Evolutionary conservation across 2,113 vertebrate genomes (phyloP).

Genomic region (Lamprologus callipterus): DNA sequence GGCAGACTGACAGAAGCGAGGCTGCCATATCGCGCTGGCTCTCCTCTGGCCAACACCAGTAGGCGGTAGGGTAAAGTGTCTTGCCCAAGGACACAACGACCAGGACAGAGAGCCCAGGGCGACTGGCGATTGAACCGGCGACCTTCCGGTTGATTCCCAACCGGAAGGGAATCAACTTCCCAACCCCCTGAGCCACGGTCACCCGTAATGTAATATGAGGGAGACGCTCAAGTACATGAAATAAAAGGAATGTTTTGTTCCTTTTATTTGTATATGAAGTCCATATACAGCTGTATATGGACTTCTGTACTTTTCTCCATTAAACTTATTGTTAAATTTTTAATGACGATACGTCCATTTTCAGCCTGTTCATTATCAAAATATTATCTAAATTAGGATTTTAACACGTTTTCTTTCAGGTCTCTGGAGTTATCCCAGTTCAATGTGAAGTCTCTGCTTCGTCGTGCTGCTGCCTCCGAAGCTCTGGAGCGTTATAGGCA

Average conservation of each 20-base stretch:
- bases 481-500: conserved; percentile 80
- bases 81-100: too few relatives aligned
- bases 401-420: not conserved
- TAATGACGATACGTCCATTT: not conserved
- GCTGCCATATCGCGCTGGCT: too few relatives aligned
- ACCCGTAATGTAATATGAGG: not conserved
- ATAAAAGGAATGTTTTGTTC: not conserved
- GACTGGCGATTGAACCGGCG: too few relatives aligned
- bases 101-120: too few relatives aligned
- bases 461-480: conserved; percentile 83
- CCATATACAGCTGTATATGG: not conserved
- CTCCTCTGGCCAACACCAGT: too few relatives aligned
- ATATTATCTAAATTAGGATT: not conserved
- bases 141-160: too few relatives aligned
- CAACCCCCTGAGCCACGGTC: too few relatives aligned
- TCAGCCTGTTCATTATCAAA: not conserved
- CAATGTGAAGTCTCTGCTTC: conserved; percentile 81
- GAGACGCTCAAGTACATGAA: not conserved
- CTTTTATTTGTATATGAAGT: too few relatives aligned
- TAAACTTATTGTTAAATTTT: not conserved
- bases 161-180: too few relatives aligned
- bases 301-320: not conserved
- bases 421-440: conserved; percentile 78
- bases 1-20: too few relatives aligned
- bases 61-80: too few relatives aligned